A percentile compares a stretch with the other conserved stretches of the same genome.
Conservation (phyloP, 2,888 invertebrate genomes). For the Oscheius onirici region DNA sequence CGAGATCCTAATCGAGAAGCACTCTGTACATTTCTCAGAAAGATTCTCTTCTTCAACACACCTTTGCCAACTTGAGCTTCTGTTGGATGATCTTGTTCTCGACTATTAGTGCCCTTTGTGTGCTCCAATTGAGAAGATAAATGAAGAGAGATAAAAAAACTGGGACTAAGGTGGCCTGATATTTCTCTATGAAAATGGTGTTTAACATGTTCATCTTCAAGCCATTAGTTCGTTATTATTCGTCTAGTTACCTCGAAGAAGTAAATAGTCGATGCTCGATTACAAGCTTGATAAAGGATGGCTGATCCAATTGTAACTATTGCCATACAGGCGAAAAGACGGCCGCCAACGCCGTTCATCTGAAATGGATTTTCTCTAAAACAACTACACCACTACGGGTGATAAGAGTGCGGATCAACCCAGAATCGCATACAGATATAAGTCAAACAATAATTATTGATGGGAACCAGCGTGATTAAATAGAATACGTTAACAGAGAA, state of each 20-base stretch:
- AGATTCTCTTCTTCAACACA: not conserved
- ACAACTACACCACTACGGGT: conserved; percentile 26
- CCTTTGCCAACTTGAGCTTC: conserved; percentile 18
- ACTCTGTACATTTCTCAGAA: not conserved
- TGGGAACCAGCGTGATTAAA: conserved; percentile 23
- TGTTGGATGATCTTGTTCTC: conserved; percentile 16
- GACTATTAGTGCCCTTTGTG: conserved; percentile 24
- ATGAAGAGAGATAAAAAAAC: conserved; percentile 47
- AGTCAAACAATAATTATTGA: conserved; percentile 34
- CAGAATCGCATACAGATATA: conserved; percentile 15
- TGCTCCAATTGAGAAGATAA: conserved; percentile 51
- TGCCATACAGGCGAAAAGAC: conserved; percentile 29
- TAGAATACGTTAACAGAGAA: conserved; percentile 5
- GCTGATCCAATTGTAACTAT: conserved; percentile 31
- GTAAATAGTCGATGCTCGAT: conserved; percentile 55
- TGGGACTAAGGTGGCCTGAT: conserved; percentile 49
- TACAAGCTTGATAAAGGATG: conserved; percentile 50
- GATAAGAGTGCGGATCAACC: conserved; percentile 31
- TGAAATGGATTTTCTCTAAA: not conserved
- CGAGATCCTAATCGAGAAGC: conserved; percentile 19
- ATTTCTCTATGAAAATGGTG: conserved; percentile 48
- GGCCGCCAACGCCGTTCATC: conserved; percentile 41
- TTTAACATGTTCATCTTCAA: conserved; percentile 50
- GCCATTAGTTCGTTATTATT: not conserved
- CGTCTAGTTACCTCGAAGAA: conserved; percentile 53